Evolutionary conservation across 2,113 vertebrate genomes (phyloP).

Genomic region (Cervus canadensis): DNA sequence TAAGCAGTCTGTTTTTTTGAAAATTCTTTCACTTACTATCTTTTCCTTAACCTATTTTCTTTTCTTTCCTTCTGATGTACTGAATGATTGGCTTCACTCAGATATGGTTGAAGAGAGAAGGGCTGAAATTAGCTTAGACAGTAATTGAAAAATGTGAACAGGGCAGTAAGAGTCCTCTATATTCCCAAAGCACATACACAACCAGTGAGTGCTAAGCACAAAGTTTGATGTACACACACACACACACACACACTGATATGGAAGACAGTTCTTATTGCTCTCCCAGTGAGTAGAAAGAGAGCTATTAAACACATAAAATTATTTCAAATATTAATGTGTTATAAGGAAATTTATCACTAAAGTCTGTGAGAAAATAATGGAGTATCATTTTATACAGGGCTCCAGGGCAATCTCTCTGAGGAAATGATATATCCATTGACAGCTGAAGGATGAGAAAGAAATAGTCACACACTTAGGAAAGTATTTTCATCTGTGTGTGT

Average conservation of each 20-base stretch:
- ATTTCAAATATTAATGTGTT: not conserved
- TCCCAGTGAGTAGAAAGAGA: not conserved
- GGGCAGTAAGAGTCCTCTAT: not conserved
- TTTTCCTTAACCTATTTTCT: not conserved
- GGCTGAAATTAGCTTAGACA: not conserved
- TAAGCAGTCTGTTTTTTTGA: not conserved
- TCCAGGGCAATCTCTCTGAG: not conserved
- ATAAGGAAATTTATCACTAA: not conserved
- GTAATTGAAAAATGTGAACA: not conserved
- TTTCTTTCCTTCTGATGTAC: not conserved
- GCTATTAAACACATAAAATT: not conserved
- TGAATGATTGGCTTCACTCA: not conserved
- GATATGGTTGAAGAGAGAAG: not conserved
- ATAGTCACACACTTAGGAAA: not conserved
- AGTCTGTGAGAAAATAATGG: not conserved
- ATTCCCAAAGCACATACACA: not conserved
- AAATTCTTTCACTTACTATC: not conserved
- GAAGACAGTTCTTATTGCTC: not conserved
- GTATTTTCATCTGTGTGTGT: not conserved
- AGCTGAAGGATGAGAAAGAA: not conserved
- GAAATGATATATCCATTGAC: not conserved
- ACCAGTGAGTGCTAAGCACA: not conserved
- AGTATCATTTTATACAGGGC: not conserved
- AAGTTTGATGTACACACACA: not conserved
- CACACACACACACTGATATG: not conserved